Base-by-base conservation (phyloP, 2,113 vertebrate species). In the Orycteropus afer region DNA sequence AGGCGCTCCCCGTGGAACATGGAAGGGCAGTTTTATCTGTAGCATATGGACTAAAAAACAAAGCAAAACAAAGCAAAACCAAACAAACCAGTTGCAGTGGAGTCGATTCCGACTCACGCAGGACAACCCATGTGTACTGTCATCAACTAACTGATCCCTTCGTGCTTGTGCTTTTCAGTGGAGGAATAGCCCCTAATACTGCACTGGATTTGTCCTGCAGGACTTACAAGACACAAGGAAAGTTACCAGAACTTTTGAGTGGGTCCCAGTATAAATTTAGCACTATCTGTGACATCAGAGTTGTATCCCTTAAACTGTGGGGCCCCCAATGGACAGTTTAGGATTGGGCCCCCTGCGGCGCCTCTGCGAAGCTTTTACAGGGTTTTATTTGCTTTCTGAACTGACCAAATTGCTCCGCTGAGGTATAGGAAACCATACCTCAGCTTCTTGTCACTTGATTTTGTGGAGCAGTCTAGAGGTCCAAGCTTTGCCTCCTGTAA, bases 401-500 rank as follows among this genome's bases (percentile, higher is more conserved):
- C 63, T 79, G 53, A 59, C 27, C 23, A 8, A 63, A 45, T 23
- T 67, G 42, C 40, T 85, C 23, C 93, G 20, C 32, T 73, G 9
- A 29, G 73, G 80, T 65, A 57, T 3, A 17, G 22, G 29, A 84
- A 83, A 92, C 91, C 40, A n/a, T n/a, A n/a, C n/a, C n/a, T n/a
- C 9, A 17, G 49, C 34, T 86, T 91, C 83, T 95, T 88, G 84
- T 59, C 47, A 51, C 84, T 86, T 83, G 29, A 85, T 49, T 77
- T 59, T 67, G 27, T 82, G 74, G 73, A 83, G 37, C 49, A 49
- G 71, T 49, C 88, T 92, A 91, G 95, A 74, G 87, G 93, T 73
- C 22, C 74, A 96, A 97, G 91, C 97, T 98, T 97, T 91, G 37
- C 89, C 90, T 10, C 32, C 13, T 8, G 4, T 74, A 88, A 84